Percentiles rank a stretch among this genome's conserved stretches.
These are phyloP conservation scores for Pangasius sanitwongsei DNA, from an alignment of 2,797 vertebrate genomes.

Conservation along the genomic window DNA sequence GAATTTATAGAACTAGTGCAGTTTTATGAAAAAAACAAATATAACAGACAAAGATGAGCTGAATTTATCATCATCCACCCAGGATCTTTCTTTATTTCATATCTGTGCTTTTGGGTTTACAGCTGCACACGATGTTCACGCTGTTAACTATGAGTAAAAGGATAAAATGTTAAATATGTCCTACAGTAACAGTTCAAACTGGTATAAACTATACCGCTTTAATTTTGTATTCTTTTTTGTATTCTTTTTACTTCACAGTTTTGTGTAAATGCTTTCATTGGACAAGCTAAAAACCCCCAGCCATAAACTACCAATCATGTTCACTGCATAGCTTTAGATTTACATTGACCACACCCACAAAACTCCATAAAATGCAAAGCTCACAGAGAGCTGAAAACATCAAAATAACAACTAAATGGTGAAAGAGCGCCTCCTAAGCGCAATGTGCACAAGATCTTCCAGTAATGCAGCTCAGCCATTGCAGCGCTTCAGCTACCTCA, in stretches of 20 bases:
- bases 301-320: background rate
- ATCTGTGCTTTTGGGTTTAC: background rate
- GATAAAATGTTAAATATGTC: background rate
- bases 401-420: too few species aligned
- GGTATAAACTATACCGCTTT: background rate
- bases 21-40: too few species aligned
- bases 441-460: background rate
- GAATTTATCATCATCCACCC: background rate
- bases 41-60: background rate
- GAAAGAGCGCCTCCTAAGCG: too few species aligned
- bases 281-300: background rate
- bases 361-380: background rate
- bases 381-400: background rate
- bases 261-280: background rate
- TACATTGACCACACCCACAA: background rate
- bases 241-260: background rate
- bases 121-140: too few species aligned
- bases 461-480: background rate
- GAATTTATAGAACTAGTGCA: background rate
- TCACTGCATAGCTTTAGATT: background rate
- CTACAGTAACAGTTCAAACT: background rate
- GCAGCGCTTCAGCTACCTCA: background rate
- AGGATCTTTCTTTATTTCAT: background rate
- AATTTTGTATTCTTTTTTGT: too few species aligned
- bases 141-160: background rate